A percentile compares a stretch with the other conserved stretches of the same genome.
Evolutionary conservation across 2,888 invertebrate species (phyloP).

Genomic region (Heliconius cydno): DNA sequence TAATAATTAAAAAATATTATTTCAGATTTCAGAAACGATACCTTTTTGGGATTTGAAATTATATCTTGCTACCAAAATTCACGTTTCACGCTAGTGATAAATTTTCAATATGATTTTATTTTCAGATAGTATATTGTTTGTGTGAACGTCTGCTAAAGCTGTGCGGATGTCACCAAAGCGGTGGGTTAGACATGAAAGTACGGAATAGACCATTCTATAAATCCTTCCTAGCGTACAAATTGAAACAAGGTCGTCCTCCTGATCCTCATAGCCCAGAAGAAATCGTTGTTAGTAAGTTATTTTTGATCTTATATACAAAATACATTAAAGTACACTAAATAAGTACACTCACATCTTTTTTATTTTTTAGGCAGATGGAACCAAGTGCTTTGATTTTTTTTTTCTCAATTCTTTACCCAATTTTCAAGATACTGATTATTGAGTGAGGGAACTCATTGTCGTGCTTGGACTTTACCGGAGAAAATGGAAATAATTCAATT

Average conservation of each 20-base stretch:
- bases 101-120: slow-evolving; percentile 39
- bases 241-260: slow-evolving; percentile 64
- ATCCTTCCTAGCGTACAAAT: slow-evolving; percentile 79
- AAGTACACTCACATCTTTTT: too few species aligned
- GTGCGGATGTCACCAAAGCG: slow-evolving; percentile 85
- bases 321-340: too few species aligned
- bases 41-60: not conserved
- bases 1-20: not conserved
- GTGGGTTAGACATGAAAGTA: slow-evolving; percentile 79
- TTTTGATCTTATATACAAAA: not conserved
- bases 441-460: too few species aligned
- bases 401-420: too few species aligned
- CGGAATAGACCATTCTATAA: slow-evolving; percentile 84
- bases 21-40: not conserved
- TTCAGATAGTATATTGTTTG: slow-evolving; percentile 88
- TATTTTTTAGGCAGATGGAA: too few species aligned
- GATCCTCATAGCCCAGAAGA: slow-evolving; percentile 55
- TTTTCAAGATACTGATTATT: too few species aligned
- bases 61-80: too few species aligned
- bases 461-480: too few species aligned
- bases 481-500: not conserved
- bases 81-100: not conserved
- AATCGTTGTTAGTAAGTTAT: slow-evolving; percentile 33
- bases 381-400: too few species aligned
- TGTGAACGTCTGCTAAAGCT: slow-evolving; percentile 90